Conservation (phyloP, 2,888 invertebrate species). For the Quadriops clusia region DNA sequence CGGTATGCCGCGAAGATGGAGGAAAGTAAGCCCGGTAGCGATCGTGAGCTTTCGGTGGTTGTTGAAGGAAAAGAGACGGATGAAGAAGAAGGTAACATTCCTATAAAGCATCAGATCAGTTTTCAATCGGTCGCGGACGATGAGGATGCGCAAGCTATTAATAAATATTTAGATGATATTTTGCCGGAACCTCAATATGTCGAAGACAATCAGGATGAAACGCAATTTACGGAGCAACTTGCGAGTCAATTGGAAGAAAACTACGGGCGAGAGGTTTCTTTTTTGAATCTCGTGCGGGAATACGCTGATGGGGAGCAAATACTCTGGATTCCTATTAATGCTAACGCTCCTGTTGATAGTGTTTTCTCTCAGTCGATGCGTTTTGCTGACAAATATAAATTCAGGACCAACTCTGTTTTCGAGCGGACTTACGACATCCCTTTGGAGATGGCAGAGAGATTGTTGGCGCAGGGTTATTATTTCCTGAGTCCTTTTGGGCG, state of each 20-base stretch:
- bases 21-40: slow-evolving; percentile 12
- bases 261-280: slow-evolving; percentile 38
- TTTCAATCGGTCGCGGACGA: slow-evolving; percentile 40
- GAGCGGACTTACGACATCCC: slow-evolving; percentile 45
- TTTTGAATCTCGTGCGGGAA: slow-evolving; percentile 35
- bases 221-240: slow-evolving; percentile 38
- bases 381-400: slow-evolving; percentile 31
- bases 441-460: slow-evolving; percentile 42
- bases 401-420: slow-evolving; percentile 41
- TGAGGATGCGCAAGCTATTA: slow-evolving; percentile 38
- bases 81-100: slow-evolving; percentile 11
- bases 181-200: slow-evolving; percentile 42
- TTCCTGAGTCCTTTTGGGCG: slow-evolving; percentile 51
- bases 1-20: slow-evolving; percentile 23
- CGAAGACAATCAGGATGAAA: slow-evolving; percentile 40
- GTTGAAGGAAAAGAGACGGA: slow-evolving; percentile 14
- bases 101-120: slow-evolving; percentile 21
- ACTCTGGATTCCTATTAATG: slow-evolving; percentile 36
- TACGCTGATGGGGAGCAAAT: slow-evolving; percentile 37
- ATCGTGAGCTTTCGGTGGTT: slow-evolving; percentile 4
- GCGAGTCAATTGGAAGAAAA: slow-evolving; percentile 36
- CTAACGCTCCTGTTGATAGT: slow-evolving; percentile 29
- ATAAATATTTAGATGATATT: slow-evolving; percentile 27
- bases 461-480: slow-evolving; percentile 46
- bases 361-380: slow-evolving; percentile 25